Evolutionary conservation across 92 coral and sea anemone species (phyloP), one percentile per base, ranked within the genome.

Genomic region (Palythoa grandiflora): DNA sequence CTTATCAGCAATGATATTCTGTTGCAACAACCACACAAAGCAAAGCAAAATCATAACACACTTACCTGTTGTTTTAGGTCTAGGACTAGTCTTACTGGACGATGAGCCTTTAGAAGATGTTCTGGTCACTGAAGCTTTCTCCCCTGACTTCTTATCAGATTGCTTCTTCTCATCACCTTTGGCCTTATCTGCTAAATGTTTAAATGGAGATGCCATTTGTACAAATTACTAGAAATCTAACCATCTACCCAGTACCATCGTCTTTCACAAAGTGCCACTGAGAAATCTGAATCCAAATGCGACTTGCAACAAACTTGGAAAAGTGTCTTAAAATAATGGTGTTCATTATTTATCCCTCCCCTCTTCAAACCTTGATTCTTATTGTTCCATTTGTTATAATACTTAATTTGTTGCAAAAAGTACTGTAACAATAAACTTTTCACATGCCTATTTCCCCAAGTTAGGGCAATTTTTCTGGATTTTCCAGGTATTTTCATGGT

Each of bases 121-220:
- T 3, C 83, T 78, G 59, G 83, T 79, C 57, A 70, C 90, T 44
- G 93, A 16, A 8, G 95, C 54, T 66, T 90, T 92, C 19, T 90
- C 98, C 14, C 83, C 87, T 3, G 96, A 89, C 79, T 93, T 95
- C 77, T 94, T 95, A 10, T 91, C 96, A 36, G 94, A 17, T 37
- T 78, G 93, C 66, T 94, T 95, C 85, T 93, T 93, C 47, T 90
- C 98, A 19, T 91, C 96, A 19, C 88, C 44, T 84, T 95, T 95
- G 5, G 88, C 89, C 80, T 90, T 94, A 8, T 84, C 94, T 5
- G 84, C 79, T 79, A 37, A 47, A 12, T 88, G 55, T 55, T 87
- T 81, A 36, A 2, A 54, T 44, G 9, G 21, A 14, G 19, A 52
- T 36, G 28, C 83, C 36, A 11, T 14, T 13, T 9, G 68, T 6